Evolutionary conservation across 2,113 vertebrate genomes (phyloP).

Genomic region (Ailurus styani): DNA sequence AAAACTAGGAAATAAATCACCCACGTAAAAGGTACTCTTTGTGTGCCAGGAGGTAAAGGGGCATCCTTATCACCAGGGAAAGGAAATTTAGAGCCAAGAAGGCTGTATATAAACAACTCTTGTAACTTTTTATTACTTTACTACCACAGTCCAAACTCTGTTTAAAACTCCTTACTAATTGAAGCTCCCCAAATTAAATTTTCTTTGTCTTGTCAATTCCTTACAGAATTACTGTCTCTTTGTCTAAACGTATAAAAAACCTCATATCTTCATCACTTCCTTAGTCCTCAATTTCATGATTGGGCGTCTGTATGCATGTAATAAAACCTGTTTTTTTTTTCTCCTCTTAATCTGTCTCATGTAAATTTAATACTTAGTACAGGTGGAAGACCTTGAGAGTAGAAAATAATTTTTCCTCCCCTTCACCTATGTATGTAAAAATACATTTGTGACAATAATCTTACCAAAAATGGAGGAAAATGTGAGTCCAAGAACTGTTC

Average conservation of each 20-base stretch:
- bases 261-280: not conserved
- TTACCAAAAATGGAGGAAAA: not conserved
- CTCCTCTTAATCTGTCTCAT: not conserved
- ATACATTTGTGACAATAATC: not conserved
- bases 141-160: not conserved
- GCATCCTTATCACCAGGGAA: not conserved
- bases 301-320: not conserved
- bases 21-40: not conserved
- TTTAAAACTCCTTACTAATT: not conserved
- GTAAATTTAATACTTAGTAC: not conserved
- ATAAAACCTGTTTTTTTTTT: not conserved
- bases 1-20: not conserved
- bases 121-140: not conserved
- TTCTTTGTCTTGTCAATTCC: not conserved
- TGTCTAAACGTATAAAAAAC: not conserved
- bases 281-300: not conserved
- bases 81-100: not conserved
- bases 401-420: not conserved
- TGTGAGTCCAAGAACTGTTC: not conserved
- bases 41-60: not conserved
- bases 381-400: not conserved
- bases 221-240: not conserved
- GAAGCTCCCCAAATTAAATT: not conserved
- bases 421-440: not conserved
- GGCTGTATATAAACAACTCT: not conserved